Percentiles rank a stretch among this genome's conserved stretches.
These are phyloP conservation scores for Pantherophis vulpinus DNA, from an alignment of 2,797 vertebrate genomes.

Conservation along the genomic window DNA sequence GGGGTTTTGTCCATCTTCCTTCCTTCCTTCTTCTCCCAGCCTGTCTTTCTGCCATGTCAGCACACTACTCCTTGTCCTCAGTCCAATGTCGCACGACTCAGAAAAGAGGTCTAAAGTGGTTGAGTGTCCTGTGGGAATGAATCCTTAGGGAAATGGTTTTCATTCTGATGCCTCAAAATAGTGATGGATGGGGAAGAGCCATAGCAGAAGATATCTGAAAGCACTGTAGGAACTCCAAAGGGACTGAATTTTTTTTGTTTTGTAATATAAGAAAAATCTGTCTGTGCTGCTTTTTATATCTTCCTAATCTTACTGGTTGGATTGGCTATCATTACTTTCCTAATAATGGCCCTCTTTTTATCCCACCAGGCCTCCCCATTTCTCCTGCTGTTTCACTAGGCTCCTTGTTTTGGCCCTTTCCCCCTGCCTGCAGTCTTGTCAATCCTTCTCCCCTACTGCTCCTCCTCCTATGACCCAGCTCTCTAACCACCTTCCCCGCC, in stretches of 20 bases:
- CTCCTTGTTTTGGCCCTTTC: constrained; percentile 13
- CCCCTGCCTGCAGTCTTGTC: not conserved
- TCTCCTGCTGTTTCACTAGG: constrained; percentile 24
- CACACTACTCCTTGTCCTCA: not conserved
- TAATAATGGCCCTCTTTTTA: constrained; percentile 20
- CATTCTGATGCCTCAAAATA: not conserved
- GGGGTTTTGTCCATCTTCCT: not conserved
- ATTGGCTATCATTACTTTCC: constrained; percentile 11
- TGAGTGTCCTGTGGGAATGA: not conserved
- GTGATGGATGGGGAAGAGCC: not conserved
- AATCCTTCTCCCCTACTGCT: not conserved
- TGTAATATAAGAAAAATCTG: not conserved
- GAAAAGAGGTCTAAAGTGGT: not conserved
- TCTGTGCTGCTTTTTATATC: not conserved
- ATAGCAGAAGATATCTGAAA: not conserved
- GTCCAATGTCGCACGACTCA: not conserved
- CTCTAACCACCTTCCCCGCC: constrained; percentile 39
- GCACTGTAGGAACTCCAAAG: not conserved
- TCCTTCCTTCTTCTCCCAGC: not conserved
- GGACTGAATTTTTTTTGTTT: not conserved
- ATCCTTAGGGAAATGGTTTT: not conserved
- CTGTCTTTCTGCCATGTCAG: not conserved
- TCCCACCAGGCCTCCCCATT: constrained; percentile 3
- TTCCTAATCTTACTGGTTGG: not conserved
- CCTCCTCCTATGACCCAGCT: not conserved